A percentile compares a stretch with the other conserved stretches of the same genome.
Evolutionary conservation across 2,113 vertebrate species (phyloP).

Genomic region (human): DNA sequence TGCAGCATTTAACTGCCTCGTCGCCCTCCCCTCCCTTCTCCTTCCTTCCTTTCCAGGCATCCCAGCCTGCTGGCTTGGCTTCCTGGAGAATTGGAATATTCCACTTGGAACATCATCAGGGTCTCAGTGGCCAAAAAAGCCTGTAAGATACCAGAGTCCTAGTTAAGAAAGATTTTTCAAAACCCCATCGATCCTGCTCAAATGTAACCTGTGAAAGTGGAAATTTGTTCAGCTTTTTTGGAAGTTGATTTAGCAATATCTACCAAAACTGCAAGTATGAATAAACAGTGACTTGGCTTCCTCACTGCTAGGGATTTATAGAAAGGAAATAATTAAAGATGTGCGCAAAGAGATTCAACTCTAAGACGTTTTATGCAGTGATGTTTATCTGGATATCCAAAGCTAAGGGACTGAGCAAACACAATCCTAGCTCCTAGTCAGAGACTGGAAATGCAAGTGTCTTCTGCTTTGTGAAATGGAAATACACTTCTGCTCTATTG

Average conservation of each 20-base stretch:
- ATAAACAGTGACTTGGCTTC: constrained; percentile 39
- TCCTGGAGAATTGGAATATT: constrained; percentile 20
- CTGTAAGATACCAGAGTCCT: neutral
- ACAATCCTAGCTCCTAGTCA: neutral
- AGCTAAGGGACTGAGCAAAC: rapidly evolving
- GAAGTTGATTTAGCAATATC: neutral
- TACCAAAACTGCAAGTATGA: neutral
- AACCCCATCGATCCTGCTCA: neutral
- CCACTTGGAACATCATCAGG: neutral
- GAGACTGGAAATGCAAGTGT: neutral
- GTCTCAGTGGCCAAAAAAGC: neutral
- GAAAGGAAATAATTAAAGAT: constrained; percentile 54
- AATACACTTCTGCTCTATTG: rapidly evolving
- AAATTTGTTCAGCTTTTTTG: neutral
- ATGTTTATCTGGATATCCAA: neutral
- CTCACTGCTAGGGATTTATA: neutral
- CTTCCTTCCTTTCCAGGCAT: neutral
- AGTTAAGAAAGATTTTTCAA: neutral
- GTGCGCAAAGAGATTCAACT: neutral
- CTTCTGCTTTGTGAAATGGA: neutral
- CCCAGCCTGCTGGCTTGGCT: neutral
- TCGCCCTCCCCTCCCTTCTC: neutral
- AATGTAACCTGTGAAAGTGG: neutral
- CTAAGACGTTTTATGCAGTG: rapidly evolving
- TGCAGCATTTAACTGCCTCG: neutral